Evolutionary conservation across 2,888 invertebrate species (phyloP), one percentile per base, ranked within the genome.

Genomic region (Anthrax anthrax): DNA sequence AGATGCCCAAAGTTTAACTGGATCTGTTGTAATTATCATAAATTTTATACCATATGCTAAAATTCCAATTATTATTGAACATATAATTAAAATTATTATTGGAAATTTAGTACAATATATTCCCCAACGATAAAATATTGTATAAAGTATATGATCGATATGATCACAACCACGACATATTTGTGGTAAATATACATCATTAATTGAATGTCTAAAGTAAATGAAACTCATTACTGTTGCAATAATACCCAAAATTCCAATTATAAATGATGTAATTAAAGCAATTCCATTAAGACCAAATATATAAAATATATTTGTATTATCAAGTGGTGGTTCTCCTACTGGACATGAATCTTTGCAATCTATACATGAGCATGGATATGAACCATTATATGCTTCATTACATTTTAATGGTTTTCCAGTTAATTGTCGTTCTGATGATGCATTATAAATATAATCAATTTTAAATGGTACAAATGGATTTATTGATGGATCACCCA

Each of bases 1-100:
- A 0, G 90, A 74, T 1, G 95, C 89, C 97, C 97, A 97, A 39
- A 97, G 74, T 62, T 96, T 86, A 2, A 94, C 80, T 0, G 96
- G 95, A 63, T 92, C 81, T 0, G 90, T 81, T 0, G 88, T 91
- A 1, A 96, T 73, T 50, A 77, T 65, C 52, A 92, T 65, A 46
- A 70, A 70, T 0, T 70, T 47, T 12, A 81, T 70, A n/a, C 94
- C 94, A 52, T 74, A 77, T 4, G 77, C 70, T 48, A 88, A 67
- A 1, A 70, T 60, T 3, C 41, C 59, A 23, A 79, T 70, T 2
- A 80, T 47, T 70, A 82, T 77, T 0, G 78, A 73, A 19, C 76
- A 74, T 10, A 81, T 47, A 57, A 79, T 72, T 16, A 90, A 63
- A 2, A 83, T 73, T 13, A 80, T 51, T 1, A 75, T 60, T 0